These are phyloP conservation scores for Chinchilla lanigera DNA, from an alignment of 2,113 vertebrate genomes.

Conservation along the genomic window DNA sequence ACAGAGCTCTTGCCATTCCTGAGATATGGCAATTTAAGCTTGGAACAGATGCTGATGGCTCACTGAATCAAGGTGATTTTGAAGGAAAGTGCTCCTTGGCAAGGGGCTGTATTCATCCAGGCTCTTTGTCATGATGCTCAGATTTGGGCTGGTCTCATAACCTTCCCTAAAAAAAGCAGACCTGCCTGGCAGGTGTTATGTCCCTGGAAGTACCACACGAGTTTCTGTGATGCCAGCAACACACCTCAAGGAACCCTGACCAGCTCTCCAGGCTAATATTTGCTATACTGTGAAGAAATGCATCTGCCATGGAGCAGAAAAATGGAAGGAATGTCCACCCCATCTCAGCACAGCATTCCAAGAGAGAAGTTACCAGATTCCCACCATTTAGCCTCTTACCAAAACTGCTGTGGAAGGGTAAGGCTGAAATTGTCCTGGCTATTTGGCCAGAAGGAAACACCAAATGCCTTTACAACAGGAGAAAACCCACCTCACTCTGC, in stretches of 20 bases:
- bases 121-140: conserved; percentile 48
- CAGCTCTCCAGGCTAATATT: conserved; percentile 31
- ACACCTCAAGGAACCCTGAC: not conserved
- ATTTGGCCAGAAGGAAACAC: conserved; percentile 64
- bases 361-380: conserved; percentile 53
- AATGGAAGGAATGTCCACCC: conserved; percentile 53
- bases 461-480: conserved; percentile 76
- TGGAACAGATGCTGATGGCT: conserved; percentile 27
- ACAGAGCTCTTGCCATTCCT: conserved; percentile 50
- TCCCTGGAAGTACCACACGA: not conserved
- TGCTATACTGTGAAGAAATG: conserved; percentile 28
- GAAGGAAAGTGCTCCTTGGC: not conserved
- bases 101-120: conserved; percentile 4
- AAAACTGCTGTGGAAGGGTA: conserved; percentile 57
- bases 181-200: not conserved
- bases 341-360: conserved; percentile 33
- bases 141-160: not conserved
- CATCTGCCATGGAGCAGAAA: not conserved
- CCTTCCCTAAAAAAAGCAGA: not conserved
- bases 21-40: not conserved
- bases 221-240: not conserved
- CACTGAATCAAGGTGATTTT: conserved; percentile 33
- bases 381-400: conserved; percentile 14
- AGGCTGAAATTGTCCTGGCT: conserved; percentile 53
- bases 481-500: conserved; percentile 45